A percentile compares a stretch with the other conserved stretches of the same genome.
phyloP scores from a whole-genome alignment of 2,113 vertebrate species.

The Neoarius graeffei region DNA sequence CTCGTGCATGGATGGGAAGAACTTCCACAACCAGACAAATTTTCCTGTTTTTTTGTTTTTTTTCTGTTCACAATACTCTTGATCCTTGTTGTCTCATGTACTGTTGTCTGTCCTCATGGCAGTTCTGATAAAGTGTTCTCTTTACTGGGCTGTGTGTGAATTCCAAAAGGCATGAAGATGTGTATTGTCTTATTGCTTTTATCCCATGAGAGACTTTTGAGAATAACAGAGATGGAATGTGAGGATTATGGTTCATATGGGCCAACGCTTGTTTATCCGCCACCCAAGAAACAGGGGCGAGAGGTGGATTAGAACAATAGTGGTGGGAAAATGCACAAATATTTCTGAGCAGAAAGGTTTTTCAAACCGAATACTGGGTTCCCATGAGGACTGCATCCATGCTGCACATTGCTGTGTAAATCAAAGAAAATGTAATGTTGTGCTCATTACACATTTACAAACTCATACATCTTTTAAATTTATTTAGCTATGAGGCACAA shows the following conservation, averaged over 20 bases:
- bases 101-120: slow-evolving; percentile 70
- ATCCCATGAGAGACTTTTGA: slow-evolving; percentile 70
- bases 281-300: slow-evolving; percentile 54
- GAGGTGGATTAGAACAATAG: neutral
- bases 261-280: slow-evolving; percentile 62
- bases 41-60: slow-evolving; percentile 64
- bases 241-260: slow-evolving; percentile 61
- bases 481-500: neutral
- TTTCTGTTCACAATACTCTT: slow-evolving; percentile 58
- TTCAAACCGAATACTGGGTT: neutral
- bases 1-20: slow-evolving; percentile 63
- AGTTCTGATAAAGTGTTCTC: slow-evolving; percentile 73
- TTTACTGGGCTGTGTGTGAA: slow-evolving; percentile 64
- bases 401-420: neutral
- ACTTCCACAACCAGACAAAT: slow-evolving; percentile 66
- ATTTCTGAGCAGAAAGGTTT: neutral
- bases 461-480: slow-evolving; percentile 2
- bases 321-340: slow-evolving; percentile 12
- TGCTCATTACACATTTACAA: neutral
- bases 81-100: slow-evolving; percentile 69
- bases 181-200: slow-evolving; percentile 74
- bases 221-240: slow-evolving; percentile 63
- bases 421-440: neutral
- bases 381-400: slow-evolving; percentile 7
- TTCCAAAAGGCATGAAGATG: slow-evolving; percentile 68